Percentiles rank a stretch among this genome's conserved stretches.
These are phyloP conservation scores for Ommatoiulus sabulosus DNA, from an alignment of 2,888 invertebrate genomes.

Conservation along the genomic window DNA sequence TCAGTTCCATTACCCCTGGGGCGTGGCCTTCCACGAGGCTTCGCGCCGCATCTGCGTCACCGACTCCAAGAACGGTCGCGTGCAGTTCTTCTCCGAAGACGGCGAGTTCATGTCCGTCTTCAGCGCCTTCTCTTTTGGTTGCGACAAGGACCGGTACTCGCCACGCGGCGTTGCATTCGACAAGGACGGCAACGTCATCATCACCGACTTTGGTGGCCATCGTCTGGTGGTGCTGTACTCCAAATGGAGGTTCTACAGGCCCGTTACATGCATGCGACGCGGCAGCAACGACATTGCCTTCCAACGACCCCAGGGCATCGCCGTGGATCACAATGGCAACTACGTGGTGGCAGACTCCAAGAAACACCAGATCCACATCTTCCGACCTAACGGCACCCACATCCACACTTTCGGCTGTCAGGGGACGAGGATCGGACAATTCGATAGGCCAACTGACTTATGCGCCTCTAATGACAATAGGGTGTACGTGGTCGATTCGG, in stretches of 20 bases:
- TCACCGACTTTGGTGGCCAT: constrained; percentile 97
- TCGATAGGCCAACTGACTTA: constrained; percentile 91
- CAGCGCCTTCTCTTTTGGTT: constrained; percentile 79
- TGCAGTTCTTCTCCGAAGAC: constrained; percentile 85
- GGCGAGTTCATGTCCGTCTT: constrained; percentile 86
- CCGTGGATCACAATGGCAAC: constrained; percentile 87
- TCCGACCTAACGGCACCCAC: constrained; percentile 69
- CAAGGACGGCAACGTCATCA: constrained; percentile 84
- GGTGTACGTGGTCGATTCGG: constrained; percentile 73
- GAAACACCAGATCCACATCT: constrained; percentile 79
- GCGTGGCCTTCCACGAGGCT: constrained; percentile 86
- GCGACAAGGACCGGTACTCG: constrained; percentile 79
- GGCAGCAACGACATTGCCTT: constrained; percentile 63
- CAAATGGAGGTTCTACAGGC: constrained; percentile 69
- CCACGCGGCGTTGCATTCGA: constrained; percentile 93
- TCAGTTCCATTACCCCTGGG: constrained; percentile 98
- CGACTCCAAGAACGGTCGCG: constrained; percentile 93
- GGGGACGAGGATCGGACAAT: constrained; percentile 72
- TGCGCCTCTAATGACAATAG: constrained; percentile 78
- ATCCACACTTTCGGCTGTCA: constrained; percentile 68
- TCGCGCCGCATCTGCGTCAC: constrained; percentile 86
- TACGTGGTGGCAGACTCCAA: constrained; percentile 93
- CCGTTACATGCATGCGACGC: constrained; percentile 73
- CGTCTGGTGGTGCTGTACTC: constrained; percentile 84
- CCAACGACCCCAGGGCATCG: constrained; percentile 83